Evolutionary conservation across 2,888 invertebrate species (phyloP), one percentile per base, ranked within the genome.

Genomic region (Minunthozetes semirufus): DNA sequence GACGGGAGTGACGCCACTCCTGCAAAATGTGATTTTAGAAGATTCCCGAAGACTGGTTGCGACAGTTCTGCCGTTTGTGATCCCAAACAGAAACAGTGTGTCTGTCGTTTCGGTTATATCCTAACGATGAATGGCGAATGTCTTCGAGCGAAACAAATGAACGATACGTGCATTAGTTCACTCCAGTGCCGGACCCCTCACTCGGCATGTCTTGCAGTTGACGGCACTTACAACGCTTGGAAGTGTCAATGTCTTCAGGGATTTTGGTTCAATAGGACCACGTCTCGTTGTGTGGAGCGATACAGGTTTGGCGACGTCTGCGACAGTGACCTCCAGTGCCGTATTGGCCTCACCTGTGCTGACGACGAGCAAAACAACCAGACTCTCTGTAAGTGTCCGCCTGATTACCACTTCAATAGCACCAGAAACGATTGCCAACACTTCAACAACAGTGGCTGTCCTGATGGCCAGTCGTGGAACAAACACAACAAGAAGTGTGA

Each of bases 371-470:
- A 22, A 15, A 22, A 70, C 17, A 46, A 22, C 11, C 13, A 70
- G 15, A 68, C 68, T 63, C 15, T 66, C 19, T 70, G 70, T 27
- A 46, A 46, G 48, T 70, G 70, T 70, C 70, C 70, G 9, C 15
- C 70, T 4, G 70, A 70, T 17, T 25, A 70, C 15, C 70, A 46
- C 13, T 70, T 48, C 46, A 70, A 70, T 11, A 17, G 15, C 17
- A 70, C 70, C 19, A 19, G 25, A 22, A 70, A 70, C 11, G 22
- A 70, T 1, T 70, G 70, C 70, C 70, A 70, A 25, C 70, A 70
- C 48, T 42, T 70, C 13, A 70, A 48, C 9, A 70, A 70, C n/a
- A 70, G 56, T n/a, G 72, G 75, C 15, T 75, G 75, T 75, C 75
- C 75, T 27, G 48, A 33, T 27, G 72, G 75, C 25, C 71, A 71